These are phyloP conservation scores for Lithophane semibrunnea DNA, from an alignment of 2,888 invertebrate species.

Conservation along the genomic window DNA sequence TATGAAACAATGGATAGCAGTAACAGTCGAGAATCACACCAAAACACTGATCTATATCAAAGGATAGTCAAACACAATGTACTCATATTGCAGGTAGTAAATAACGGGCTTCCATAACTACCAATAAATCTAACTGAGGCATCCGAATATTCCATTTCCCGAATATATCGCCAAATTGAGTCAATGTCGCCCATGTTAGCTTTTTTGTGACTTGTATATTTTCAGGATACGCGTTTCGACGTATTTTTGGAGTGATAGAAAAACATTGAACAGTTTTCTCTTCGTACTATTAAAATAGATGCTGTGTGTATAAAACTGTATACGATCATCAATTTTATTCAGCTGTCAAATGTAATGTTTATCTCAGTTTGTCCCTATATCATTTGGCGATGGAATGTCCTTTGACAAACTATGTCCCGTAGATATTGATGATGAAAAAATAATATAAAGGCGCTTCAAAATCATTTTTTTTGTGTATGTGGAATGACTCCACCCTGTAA, in stretches of 20 bases:
- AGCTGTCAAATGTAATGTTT: conserved; percentile 22
- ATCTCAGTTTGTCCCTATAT: conserved; percentile 12
- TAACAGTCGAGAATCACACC: conserved; percentile 23
- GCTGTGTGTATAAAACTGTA: no score
- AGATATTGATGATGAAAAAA: neutral
- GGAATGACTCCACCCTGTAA: neutral
- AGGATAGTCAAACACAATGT: conserved; percentile 50
- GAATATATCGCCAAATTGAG: conserved; percentile 61
- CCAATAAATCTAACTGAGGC: conserved; percentile 59
- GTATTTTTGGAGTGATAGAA: conserved; percentile 40
- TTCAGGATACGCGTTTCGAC: conserved; percentile 22
- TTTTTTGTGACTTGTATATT: conserved; percentile 55
- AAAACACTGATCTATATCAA: conserved; percentile 50
- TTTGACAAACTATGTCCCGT: neutral
- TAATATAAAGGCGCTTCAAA: neutral
- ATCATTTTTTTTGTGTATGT: neutral
- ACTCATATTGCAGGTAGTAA: conserved; percentile 59
- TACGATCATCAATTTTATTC: conserved; percentile 38
- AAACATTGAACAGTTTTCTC: conserved; percentile 30
- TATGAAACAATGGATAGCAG: conserved; percentile 27
- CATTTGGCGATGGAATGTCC: neutral
- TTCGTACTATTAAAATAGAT: conserved; percentile 13
- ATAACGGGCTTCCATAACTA: conserved; percentile 54
- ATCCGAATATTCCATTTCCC: conserved; percentile 59
- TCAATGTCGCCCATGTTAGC: conserved; percentile 57